Evolutionary conservation across 2,797 vertebrate species (phyloP).

Genomic region (Gymnocypris eckloni): DNA sequence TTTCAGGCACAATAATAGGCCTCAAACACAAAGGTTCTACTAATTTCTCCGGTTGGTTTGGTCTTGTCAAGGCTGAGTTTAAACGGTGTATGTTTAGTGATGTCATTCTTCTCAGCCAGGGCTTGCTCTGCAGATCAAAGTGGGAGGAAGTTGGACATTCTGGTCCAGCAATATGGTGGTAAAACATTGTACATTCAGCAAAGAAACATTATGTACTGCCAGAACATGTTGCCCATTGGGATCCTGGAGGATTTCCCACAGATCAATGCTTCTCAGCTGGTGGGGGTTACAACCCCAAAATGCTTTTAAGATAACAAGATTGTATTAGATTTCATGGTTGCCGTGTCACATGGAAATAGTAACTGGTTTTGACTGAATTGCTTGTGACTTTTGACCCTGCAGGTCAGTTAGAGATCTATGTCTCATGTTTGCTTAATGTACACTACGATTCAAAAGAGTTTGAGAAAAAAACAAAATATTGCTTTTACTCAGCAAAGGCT

Average conservation of each 20-base stretch:
- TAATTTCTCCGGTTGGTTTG: not conserved
- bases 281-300: not conserved
- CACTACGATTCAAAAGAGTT: not conserved
- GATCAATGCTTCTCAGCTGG: not conserved
- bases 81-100: not conserved
- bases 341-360: not conserved
- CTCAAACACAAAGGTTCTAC: not conserved
- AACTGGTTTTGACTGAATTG: conserved; percentile 5
- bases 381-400: conserved; percentile 6
- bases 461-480: not conserved
- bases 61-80: not conserved
- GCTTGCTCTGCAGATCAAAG: not conserved
- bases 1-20: not conserved
- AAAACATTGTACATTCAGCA: conserved; percentile 45
- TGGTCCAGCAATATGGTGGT: conserved; percentile 21
- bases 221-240: conserved; percentile 14
- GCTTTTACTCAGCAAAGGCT: not conserved
- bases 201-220: conserved; percentile 9
- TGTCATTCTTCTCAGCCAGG: not conserved
- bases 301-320: conserved; percentile 1
- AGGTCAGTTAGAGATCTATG: not conserved
- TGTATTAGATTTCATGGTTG: conserved; percentile 15
- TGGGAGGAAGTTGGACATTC: not conserved
- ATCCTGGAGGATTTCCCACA: not conserved
- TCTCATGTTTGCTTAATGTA: not conserved